Evolutionary conservation across 2,113 vertebrate species (phyloP), one percentile per base, ranked within the genome.

Genomic region (Sapajus apella): DNA sequence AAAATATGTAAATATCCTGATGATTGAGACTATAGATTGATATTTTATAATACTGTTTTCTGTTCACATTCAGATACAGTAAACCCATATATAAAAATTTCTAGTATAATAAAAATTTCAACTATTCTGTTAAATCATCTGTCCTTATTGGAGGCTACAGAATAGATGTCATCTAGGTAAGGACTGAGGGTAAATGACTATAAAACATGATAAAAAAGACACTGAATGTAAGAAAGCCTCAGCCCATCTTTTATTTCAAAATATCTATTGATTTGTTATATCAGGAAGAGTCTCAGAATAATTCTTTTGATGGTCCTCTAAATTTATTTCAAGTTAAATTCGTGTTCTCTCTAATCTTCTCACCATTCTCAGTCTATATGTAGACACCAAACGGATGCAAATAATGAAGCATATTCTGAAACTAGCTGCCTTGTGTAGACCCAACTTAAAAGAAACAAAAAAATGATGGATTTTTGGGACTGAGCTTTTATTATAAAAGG

Each of bases 311-410:
- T 58, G 80, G 40, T 40, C 64, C 56, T 77, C 13, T 91, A 92
- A 87, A 73, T 79, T 84, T 64, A 92, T 79, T 97, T 87, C 72
- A 80, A 93, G 73, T 87, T 95, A 95, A 80, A 87, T 94, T 30
- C 95, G 13, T 86, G 58, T 90, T 61, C 43, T 79, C 61, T 47
- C 40, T 90, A 40, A 87, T 85, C 56, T 52, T 80, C 52, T 25
- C 64, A 81, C n/a, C 76, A 68, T 40, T 84, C 30, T 90, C 50
- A 80, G 45, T 43, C 68, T 87, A 70, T n/a, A 43, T 86, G 73
- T 43, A 83, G 89, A 81, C 35, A 82, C 61, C 55, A 84, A 94
- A 66, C 56, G 9, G 58, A 25, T 64, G n/a, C 20, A 94, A 91
- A 95, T 84, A 91, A 73, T 82, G 66, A 96, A 85, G 6, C 47